Conservation (phyloP, 2,797 vertebrate genomes). For the Limosa lapponica region DNA sequence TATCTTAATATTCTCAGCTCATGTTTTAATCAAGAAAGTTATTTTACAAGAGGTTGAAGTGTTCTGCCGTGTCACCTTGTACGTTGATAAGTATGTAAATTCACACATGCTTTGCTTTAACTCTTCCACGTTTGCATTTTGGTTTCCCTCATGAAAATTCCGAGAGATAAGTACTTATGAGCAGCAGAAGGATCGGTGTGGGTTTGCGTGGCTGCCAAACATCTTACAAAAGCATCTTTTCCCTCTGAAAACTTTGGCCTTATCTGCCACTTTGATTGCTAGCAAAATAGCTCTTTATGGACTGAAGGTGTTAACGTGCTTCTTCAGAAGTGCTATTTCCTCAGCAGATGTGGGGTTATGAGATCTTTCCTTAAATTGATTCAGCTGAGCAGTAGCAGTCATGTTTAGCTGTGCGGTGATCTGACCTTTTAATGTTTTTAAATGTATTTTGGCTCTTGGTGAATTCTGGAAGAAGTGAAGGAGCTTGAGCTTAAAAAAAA, state of each 20-base stretch:
- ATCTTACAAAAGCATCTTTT: neutral
- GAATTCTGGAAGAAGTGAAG: slow-evolving; percentile 11
- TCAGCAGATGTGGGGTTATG: neutral
- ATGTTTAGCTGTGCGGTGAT: neutral
- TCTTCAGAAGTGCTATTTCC: neutral
- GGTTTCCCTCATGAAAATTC: slow-evolving; percentile 9
- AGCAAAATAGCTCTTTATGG: neutral
- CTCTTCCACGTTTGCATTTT: neutral
- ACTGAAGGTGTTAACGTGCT: neutral
- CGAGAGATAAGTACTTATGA: accelerated
- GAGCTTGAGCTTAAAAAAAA: neutral
- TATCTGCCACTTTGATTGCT: neutral
- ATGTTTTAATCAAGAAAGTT: neutral
- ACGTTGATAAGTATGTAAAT: neutral
- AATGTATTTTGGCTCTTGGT: neutral
- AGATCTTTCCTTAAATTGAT: neutral
- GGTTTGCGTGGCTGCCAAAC: neutral
- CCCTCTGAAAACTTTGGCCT: neutral
- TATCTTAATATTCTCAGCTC: neutral
- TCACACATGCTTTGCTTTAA: neutral
- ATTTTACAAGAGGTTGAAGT: neutral
- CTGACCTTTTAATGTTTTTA: neutral
- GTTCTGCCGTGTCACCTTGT: neutral
- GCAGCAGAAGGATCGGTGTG: neutral
- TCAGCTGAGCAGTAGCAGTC: neutral